Base-by-base conservation (phyloP, 2,797 vertebrate genomes). In the Psittacula derbiana region DNA sequence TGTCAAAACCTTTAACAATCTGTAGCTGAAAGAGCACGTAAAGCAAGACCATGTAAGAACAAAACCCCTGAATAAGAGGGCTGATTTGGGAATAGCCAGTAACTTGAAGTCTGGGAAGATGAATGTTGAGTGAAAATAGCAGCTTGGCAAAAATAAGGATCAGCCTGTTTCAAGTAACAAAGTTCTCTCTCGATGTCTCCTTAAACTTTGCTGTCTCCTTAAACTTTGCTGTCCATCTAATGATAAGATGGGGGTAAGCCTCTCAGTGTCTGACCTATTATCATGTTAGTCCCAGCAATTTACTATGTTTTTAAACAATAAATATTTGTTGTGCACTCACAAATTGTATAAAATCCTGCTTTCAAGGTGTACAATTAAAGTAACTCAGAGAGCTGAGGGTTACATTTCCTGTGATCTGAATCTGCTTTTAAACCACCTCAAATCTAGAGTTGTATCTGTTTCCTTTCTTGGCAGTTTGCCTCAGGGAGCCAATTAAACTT, bases 401-500 rank as follows among this genome's bases (percentile, higher is more conserved):
- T 84, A 60, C 5, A 16, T 79, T 90, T 88, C 33, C 62, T 67
- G 4, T 70, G 66, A 94, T 86, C 76, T 82, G 74, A 95, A 84
- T 70, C 49, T 80, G 57, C 64, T 96, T 93, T 93, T 67, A 93
- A 67, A 53, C 69, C 78, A 65, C 49, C 57, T 93, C 84, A 94
- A 55, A 86, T 90, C 47, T 43, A 55, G 44, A 81, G 55, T 65
- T 38, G 4, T 74, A 49, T 80, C 12, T 4, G 33, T 73, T 94
- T 95, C 64, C 44, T 92, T 86, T 88, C 66, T 72, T 92, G 66
- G 86, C 80, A 71, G 73, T 80, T 91, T 92, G 82, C 87, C 74
- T 90, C 46, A 90, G 92, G 91, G 92, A 97, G 70, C 94, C 90
- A 96, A 96, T 96, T 95, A 95, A 88, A 94, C 66, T 84, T 88